Base-by-base conservation (phyloP, 2,888 invertebrate species). In the Trissonchulus latispiculum region DNA sequence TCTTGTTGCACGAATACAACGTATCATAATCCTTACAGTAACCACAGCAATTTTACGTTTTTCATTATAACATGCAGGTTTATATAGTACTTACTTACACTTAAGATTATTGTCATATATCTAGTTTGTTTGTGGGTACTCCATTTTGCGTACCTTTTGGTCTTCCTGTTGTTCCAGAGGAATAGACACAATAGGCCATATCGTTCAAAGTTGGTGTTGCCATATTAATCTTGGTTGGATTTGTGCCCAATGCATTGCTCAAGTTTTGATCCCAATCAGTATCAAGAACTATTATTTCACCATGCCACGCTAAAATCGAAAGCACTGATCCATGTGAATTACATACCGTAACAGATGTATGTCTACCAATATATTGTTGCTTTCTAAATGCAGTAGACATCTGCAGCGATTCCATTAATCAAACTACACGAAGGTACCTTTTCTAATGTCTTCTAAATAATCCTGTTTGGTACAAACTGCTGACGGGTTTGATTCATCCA, bases 71-170 rank as follows among this genome's bases (percentile, higher is more conserved):
- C n/a, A n/a, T n/a, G n/a, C n/a, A n/a, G n/a, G n/a, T n/a, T n/a
- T n/a, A n/a, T n/a, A n/a, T n/a, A n/a, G n/a, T n/a, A n/a, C n/a
- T n/a, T n/a, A n/a, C n/a, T n/a, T n/a, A n/a, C n/a, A n/a, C n/a
- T n/a, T n/a, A n/a, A n/a, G n/a, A n/a, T n/a, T n/a, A n/a, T n/a
- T n/a, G n/a, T n/a, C n/a, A n/a, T n/a, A n/a, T n/a, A n/a, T n/a
- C n/a, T n/a, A n/a, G n/a, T n/a, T n/a, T n/a, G n/a, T n/a, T n/a
- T n/a, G n/a, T n/a, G n/a, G n/a, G n/a, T n/a, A n/a, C n/a, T n/a
- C n/a, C n/a, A n/a, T n/a, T n/a, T n/a, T n/a, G n/a, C n/a, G n/a
- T 48, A 82, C 84, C 85, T 80, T 85, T 85, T 2, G 85, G 85
- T 77, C 83, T 83, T 1, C 85, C 85, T 1, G 85, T 85, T 8